Evolutionary conservation across 2,888 invertebrate genomes (phyloP).

Genomic region (Sussaba pulchella): DNA sequence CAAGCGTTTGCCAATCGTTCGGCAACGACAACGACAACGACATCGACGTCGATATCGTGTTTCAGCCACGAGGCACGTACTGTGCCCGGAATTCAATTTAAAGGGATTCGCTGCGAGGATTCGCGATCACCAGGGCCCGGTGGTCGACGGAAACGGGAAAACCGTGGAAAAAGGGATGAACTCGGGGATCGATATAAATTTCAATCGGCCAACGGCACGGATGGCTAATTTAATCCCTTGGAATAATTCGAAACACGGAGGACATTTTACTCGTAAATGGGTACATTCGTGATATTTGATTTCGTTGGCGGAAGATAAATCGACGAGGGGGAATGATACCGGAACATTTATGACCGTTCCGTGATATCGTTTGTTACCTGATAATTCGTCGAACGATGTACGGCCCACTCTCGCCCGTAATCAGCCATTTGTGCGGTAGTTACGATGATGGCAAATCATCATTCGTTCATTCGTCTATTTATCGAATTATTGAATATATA

Average conservation of each 20-base stretch:
- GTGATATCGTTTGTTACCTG: neutral
- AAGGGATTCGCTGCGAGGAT: conserved; percentile 23
- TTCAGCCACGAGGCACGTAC: conserved; percentile 18
- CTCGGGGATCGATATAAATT: conserved; percentile 34
- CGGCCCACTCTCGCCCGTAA: neutral
- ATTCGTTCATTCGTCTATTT: too few relatives aligned
- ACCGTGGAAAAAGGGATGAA: neutral
- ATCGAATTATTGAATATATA: neutral
- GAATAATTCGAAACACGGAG: conserved; percentile 24
- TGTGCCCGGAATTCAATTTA: conserved; percentile 30
- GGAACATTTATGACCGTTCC: neutral
- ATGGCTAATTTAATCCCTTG: conserved; percentile 20
- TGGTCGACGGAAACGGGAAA: too few relatives aligned
- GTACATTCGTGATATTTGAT: neutral
- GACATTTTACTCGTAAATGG: conserved; percentile 3
- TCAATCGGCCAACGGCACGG: conserved; percentile 25
- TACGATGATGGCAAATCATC: neutral
- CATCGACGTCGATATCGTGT: neutral
- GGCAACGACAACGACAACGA: neutral
- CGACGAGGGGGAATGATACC: neutral
- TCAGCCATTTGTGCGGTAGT: neutral
- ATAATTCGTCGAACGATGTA: conserved; percentile 4
- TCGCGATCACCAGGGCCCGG: neutral
- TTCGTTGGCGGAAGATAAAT: neutral
- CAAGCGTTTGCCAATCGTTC: conserved; percentile 26